These are phyloP conservation scores for Andrena camellia DNA, from an alignment of 2,888 invertebrate genomes.

Conservation along the genomic window DNA sequence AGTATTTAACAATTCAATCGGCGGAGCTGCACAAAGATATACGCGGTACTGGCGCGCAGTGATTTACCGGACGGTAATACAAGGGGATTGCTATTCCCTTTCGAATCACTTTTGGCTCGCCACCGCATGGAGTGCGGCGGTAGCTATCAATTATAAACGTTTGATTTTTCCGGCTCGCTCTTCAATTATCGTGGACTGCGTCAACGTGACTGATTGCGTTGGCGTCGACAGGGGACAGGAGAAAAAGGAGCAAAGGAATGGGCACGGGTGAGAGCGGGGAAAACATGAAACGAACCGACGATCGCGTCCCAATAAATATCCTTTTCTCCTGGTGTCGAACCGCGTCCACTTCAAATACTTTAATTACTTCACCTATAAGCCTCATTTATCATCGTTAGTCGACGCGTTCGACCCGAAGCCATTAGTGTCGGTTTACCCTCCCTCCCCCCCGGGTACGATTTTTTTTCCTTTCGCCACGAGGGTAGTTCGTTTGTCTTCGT, in stretches of 20 bases:
- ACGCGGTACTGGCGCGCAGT: conserved; percentile 22
- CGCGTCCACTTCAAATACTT: conserved; percentile 72
- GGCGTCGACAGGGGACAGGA: conserved; percentile 14
- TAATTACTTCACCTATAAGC: conserved; percentile 73
- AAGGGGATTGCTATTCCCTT: conserved; percentile 50
- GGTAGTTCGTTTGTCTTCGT: conserved; percentile 53
- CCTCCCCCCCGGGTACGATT: not conserved
- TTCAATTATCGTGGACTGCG: conserved; percentile 66
- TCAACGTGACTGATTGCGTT: conserved; percentile 69
- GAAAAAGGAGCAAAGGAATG: conserved; percentile 25
- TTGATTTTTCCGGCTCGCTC: conserved; percentile 61
- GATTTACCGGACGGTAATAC: conserved; percentile 53
- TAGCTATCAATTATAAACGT: conserved; percentile 67
- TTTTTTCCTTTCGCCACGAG: conserved; percentile 22
- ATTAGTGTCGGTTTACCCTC: conserved; percentile 60
- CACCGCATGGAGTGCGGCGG: conserved; percentile 27
- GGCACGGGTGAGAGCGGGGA: not conserved
- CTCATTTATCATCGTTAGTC: conserved; percentile 76
- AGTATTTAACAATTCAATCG: conserved; percentile 60
- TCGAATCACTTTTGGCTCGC: conserved; percentile 55
- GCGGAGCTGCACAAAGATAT: conserved; percentile 35
- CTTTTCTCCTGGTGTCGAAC: conserved; percentile 38
- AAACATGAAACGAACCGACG: conserved; percentile 26
- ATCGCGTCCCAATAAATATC: conserved; percentile 68
- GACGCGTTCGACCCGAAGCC: conserved; percentile 64